Base-by-base conservation (phyloP, 2,797 vertebrate genomes). In the Hephaestus fuliginosus region DNA sequence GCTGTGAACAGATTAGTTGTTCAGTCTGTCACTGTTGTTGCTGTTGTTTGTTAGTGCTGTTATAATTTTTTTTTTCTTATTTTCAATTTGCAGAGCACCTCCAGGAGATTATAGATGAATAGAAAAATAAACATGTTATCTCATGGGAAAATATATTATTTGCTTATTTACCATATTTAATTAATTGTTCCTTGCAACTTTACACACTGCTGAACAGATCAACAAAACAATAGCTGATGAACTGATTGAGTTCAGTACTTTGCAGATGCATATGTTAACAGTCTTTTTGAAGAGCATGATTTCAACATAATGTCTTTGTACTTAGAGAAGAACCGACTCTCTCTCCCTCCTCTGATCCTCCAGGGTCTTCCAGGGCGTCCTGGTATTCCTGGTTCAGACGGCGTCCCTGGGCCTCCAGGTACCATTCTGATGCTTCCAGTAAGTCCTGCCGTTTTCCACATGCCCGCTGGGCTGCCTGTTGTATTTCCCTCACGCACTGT, bases 361-460 rank as follows among this genome's bases (percentile, higher is more conserved):
- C 82, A 99, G 98, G 98, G 98, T 75, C 97, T 97, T 64, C 93
- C 97, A 49, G 98, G 98, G 48, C 98, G 98, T 86, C 92, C 98
- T 75, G 98, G 98, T 78, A 93, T 99, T 84, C 98, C 98, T 33
- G 98, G 98, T 79, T 97, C 97, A 78, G 98, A 99, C 81, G 98
- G 98, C 44, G 92, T 98, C 84, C 96, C 98, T 76, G 98, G 98
- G 78, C 97, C 97, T 57, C 95, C 98, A 72, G 98, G 98, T 56
- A 99, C 98, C 82, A 95, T 99, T 94, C 90, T 99, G 88, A 98
- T 99, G 98, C 88, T 99, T 86, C 98, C 98, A 78, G 98, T 99
- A 97, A 95, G 96, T 96, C 39, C 62, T 41, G 28, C 81, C 15
- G 36, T 71, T 69, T 75, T 73, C 39, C 80, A 70, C 66, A 39